These are phyloP conservation scores for Helleia helle DNA, from an alignment of 2,888 invertebrate genomes.

Conservation along the genomic window DNA sequence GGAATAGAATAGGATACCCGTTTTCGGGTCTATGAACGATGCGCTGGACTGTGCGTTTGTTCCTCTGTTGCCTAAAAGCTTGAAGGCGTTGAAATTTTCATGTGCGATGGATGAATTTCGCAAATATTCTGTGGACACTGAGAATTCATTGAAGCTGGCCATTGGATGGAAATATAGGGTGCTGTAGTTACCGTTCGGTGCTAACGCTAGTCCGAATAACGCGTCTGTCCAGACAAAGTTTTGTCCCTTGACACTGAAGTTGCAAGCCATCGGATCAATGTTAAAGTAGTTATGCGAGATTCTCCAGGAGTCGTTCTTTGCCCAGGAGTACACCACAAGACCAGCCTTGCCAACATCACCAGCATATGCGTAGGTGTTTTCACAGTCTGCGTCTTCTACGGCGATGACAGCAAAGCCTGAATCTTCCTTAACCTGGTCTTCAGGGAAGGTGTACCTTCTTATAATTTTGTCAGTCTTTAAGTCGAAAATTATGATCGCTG, in stretches of 20 bases:
- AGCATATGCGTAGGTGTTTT: conserved; percentile 81
- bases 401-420: conserved; percentile 84
- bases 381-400: conserved; percentile 82
- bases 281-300: conserved; percentile 81
- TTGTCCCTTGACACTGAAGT: conserved; percentile 80
- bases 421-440: conserved; percentile 76
- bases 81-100: conserved; percentile 77
- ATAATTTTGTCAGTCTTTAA: conserved; percentile 79
- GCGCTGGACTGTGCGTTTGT: conserved; percentile 82
- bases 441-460: conserved; percentile 78
- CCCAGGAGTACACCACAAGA: conserved; percentile 84
- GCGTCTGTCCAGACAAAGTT: conserved; percentile 86
- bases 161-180: conserved; percentile 87
- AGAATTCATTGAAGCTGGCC: conserved; percentile 83
- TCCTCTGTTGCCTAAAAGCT: conserved; percentile 79
- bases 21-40: conserved; percentile 80
- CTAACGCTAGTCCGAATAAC: conserved; percentile 82
- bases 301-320: conserved; percentile 81
- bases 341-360: conserved; percentile 81
- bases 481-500: conserved; percentile 81
- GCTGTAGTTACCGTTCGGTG: conserved; percentile 78
- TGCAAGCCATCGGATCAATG: conserved; percentile 81
- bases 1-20: conserved; percentile 83
- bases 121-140: conserved; percentile 80
- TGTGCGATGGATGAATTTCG: conserved; percentile 73